These are phyloP conservation scores for Chiroxiphia lanceolata DNA, from an alignment of 2,797 vertebrate species.

Conservation along the genomic window DNA sequence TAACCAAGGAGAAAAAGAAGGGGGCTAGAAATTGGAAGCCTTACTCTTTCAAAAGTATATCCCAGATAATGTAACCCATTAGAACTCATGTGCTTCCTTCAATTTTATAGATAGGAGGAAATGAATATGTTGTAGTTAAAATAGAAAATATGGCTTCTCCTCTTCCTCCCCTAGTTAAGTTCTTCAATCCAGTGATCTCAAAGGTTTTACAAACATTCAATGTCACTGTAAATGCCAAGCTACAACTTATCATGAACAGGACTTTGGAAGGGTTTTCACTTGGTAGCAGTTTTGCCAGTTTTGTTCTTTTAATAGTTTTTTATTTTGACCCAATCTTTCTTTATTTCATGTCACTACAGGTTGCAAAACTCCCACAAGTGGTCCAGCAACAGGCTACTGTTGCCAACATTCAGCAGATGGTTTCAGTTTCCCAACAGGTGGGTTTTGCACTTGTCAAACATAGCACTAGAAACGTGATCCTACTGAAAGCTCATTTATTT, in stretches of 20 bases:
- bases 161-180: neutral
- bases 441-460: neutral
- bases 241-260: neutral
- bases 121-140: neutral
- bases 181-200: neutral
- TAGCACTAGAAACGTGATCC: neutral
- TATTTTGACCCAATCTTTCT: neutral
- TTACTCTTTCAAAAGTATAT: neutral
- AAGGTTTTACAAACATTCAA: neutral
- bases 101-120: neutral
- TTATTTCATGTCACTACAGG: slow-evolving; percentile 74
- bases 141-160: neutral
- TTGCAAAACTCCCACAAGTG: slow-evolving; percentile 91
- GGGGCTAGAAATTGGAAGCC: neutral
- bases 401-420: slow-evolving; percentile 90
- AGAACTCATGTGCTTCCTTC: neutral
- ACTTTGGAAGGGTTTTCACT: neutral
- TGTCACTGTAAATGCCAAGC: neutral
- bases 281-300: neutral
- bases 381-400: slow-evolving; percentile 88
- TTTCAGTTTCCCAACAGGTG: slow-evolving; percentile 89
- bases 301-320: neutral
- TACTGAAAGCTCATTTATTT: neutral
- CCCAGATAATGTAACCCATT: neutral
- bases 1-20: neutral